phyloP scores from a whole-genome alignment of 2,113 vertebrate species.

The Oryzias woworae region DNA sequence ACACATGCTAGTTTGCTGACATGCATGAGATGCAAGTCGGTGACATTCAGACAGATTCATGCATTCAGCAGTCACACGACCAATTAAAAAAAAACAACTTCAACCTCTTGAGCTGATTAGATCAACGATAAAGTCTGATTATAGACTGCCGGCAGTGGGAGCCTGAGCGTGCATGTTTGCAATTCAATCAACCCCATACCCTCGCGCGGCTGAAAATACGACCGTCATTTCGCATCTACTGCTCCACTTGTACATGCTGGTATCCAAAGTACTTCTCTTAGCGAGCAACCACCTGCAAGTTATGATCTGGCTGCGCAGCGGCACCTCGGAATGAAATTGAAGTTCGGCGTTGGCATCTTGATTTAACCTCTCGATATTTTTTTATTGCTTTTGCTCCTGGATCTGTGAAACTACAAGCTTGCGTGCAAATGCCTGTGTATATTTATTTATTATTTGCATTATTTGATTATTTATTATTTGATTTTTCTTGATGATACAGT shows the following conservation, averaged over 20 bases:
- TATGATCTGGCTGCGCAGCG: slow-evolving; percentile 33
- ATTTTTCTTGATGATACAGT: slow-evolving; percentile 9
- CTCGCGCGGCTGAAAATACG: background rate
- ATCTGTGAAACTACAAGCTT: background rate
- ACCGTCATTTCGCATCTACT: slow-evolving; percentile 28
- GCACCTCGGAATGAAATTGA: slow-evolving; percentile 53
- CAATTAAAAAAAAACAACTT: slow-evolving; percentile 17
- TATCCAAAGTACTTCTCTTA: slow-evolving; percentile 21
- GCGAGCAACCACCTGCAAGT: slow-evolving; percentile 37
- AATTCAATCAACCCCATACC: slow-evolving; percentile 18
- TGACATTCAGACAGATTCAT: slow-evolving; percentile 10
- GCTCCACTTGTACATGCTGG: slow-evolving; percentile 11
- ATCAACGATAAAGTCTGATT: slow-evolving; percentile 36
- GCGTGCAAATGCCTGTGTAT: background rate
- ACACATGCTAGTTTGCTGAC: background rate
- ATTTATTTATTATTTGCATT: background rate
- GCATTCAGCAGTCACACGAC: slow-evolving; percentile 4
- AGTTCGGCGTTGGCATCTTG: slow-evolving; percentile 38
- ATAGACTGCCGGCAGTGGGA: slow-evolving; percentile 24
- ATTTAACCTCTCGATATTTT: slow-evolving; percentile 46
- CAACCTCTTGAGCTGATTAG: slow-evolving; percentile 17
- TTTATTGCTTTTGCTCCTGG: slow-evolving; percentile 4
- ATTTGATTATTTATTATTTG: background rate
- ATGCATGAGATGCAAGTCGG: background rate
- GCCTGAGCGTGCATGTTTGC: slow-evolving; percentile 9